These are phyloP conservation scores for Ashinkailepas kermadecensis DNA, from an alignment of 2,888 invertebrate genomes.

Conservation along the genomic window DNA sequence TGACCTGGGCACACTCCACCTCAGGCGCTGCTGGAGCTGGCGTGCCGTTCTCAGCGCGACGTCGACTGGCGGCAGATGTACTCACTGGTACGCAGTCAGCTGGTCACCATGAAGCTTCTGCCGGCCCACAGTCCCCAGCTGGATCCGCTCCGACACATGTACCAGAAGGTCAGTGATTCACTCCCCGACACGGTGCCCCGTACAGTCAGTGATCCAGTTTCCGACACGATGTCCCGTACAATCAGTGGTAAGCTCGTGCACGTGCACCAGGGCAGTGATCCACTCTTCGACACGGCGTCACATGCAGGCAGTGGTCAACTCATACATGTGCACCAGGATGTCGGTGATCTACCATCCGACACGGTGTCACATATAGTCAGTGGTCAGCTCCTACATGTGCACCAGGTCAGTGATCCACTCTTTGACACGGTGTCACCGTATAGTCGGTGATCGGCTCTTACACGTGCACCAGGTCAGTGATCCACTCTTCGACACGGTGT, in stretches of 20 bases:
- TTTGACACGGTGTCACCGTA: not conserved
- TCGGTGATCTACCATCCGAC: no score
- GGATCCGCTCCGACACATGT: slow-evolving; percentile 18
- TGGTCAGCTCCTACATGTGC: not conserved
- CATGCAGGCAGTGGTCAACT: no score
- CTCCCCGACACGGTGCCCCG: not conserved
- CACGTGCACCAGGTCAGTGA: no score
- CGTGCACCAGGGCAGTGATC: no score
- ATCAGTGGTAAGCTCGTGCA: no score
- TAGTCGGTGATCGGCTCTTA: no score
- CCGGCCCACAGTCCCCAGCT: not conserved
- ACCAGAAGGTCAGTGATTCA: not conserved
- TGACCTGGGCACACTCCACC: not conserved
- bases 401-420: not conserved
- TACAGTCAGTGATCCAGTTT: no score
- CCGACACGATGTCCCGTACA: no score
- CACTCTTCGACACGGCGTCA: no score
- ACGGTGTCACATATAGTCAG: no score
- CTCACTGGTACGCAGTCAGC: not conserved
- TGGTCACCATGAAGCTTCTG: slow-evolving; percentile 13
- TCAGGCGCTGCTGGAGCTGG: slow-evolving; percentile 19
- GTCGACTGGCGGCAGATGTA: slow-evolving; percentile 9
- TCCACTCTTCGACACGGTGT: no score
- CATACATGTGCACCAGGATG: no score
- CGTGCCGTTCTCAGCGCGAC: slow-evolving; percentile 10